Evolutionary conservation across 2,888 invertebrate species (phyloP), one percentile per base, ranked within the genome.

Genomic region (Helobdella robusta): DNA sequence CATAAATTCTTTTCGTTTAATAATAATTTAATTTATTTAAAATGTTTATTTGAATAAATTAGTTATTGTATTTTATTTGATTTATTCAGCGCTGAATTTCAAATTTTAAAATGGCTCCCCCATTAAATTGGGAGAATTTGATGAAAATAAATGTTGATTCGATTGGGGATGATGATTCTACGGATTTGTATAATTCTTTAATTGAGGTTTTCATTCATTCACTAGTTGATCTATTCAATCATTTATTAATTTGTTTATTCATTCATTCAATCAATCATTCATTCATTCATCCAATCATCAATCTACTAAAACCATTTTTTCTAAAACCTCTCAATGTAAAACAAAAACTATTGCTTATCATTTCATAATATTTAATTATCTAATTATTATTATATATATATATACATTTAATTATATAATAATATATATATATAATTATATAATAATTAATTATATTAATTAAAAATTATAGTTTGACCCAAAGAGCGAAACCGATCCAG

Each of bases 41-140:
- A n/a, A n/a, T n/a, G n/a, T n/a, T n/a, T n/a, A n/a, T n/a, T n/a
- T n/a, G n/a, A n/a, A n/a, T n/a, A n/a, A n/a, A n/a, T n/a, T n/a
- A n/a, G n/a, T n/a, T n/a, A n/a, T n/a, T n/a, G n/a, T n/a, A n/a
- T n/a, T n/a, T n/a, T n/a, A n/a, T n/a, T n/a, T n/a, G n/a, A n/a
- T n/a, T n/a, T n/a, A n/a, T n/a, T n/a, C n/a, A n/a, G n/a, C n/a
- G n/a, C n/a, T n/a, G n/a, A n/a, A n/a, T n/a, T n/a, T n/a, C n/a
- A n/a, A n/a, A n/a, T n/a, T n/a, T n/a, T n/a, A n/a, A n/a, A n/a
- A n/a, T n/a, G n/a, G n/a, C n/a, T n/a, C n/a, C n/a, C n/a, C 25
- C 77, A 48, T 64, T 78, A 20, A 73, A 75, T 64, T 78, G 77
- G 78, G 73, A 74, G 50, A 68, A 73, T 56, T 67, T 78, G 36